Evolutionary conservation across 2,113 vertebrate species (phyloP), one percentile per base, ranked within the genome.

Genomic region (Pygoscelis adeliae): DNA sequence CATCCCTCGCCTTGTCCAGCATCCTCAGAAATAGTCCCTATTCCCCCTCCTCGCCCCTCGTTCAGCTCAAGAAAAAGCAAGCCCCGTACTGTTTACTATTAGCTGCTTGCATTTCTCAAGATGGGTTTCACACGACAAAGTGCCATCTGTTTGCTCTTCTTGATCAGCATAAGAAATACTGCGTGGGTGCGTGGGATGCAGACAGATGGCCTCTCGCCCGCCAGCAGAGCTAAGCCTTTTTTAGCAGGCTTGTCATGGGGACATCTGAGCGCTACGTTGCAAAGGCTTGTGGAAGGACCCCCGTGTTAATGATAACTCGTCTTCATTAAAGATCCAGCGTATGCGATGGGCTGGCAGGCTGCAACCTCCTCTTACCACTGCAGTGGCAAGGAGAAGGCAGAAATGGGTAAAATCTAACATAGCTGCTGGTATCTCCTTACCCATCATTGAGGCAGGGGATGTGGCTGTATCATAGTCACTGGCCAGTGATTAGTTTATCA

Each of bases 111-210:
- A 17, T 69, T 85, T 67, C 65, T 93, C 56, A 77, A 56, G 84
- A 73, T 6, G 32, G 16, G 40, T 80, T 93, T 91, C 84, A 73
- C 53, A n/a, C 6, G 23, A 29, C 8, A 0, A 79, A 87, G 36
- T 27, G 49, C 53, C 91, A 85, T 73, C 89, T 94, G 66, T 65
- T 80, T 82, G 72, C 58, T 84, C 63, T 46, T 52, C 80, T 30
- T 23, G 56, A 65, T 66, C 70, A 69, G 84, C 38, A 8, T 5
- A 59, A 89, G 83, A 23, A 89, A 26, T 7, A 2, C 61, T 8
- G 72, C 0, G 19, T 55, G 86, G 53, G 40, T 47, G 82, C 16
- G 85, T 50, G 81, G 93, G 87, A 65, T 9, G 18, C 65, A 67
- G 77, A 52, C 70, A 87, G 88, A 87, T 10, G 42, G 89, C 59